Conservation (phyloP, 2,888 invertebrate genomes). For the Brachylomia viminalis region DNA sequence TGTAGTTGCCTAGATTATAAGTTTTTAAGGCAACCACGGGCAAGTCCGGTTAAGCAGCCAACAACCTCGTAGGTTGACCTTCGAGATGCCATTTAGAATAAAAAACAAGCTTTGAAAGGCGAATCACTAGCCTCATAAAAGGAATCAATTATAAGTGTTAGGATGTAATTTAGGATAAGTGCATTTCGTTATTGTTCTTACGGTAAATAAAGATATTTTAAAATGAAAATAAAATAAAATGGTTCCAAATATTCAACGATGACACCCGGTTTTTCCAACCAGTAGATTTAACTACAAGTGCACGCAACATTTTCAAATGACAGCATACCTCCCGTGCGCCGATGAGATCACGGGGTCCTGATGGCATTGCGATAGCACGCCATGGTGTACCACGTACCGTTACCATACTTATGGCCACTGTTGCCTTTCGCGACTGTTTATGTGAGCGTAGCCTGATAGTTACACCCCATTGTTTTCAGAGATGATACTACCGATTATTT, state of each 20-base stretch:
- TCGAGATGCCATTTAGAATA: too few species aligned
- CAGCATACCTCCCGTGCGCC: slow-evolving; percentile 22
- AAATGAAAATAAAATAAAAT: not conserved
- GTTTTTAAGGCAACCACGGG: too few species aligned
- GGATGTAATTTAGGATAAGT: not conserved
- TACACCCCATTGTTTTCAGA: slow-evolving; percentile 60
- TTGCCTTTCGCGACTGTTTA: slow-evolving; percentile 47
- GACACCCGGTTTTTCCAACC: slow-evolving; percentile 12
- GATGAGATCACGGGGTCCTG: slow-evolving; percentile 58
- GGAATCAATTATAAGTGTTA: not conserved
- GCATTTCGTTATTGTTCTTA: not conserved
- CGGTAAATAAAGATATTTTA: not conserved
- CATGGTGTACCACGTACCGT: slow-evolving; percentile 52
- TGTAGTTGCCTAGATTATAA: too few species aligned
- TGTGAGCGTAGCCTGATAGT: slow-evolving; percentile 29
- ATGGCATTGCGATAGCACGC: slow-evolving; percentile 55
- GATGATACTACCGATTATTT: slow-evolving; percentile 16
- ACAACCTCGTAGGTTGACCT: too few species aligned
- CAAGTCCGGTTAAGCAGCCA: too few species aligned
- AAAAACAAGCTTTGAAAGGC: not conserved
- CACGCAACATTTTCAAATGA: slow-evolving; percentile 37
- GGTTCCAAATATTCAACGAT: not conserved
- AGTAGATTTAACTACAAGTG: slow-evolving; percentile 21
- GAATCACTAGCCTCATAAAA: not conserved
- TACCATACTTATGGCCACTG: slow-evolving; percentile 33